Percentiles rank a stretch among this genome's conserved stretches.
Evolutionary conservation across 2,888 invertebrate species (phyloP).

Genomic region (Luffia ferchaultella): DNA sequence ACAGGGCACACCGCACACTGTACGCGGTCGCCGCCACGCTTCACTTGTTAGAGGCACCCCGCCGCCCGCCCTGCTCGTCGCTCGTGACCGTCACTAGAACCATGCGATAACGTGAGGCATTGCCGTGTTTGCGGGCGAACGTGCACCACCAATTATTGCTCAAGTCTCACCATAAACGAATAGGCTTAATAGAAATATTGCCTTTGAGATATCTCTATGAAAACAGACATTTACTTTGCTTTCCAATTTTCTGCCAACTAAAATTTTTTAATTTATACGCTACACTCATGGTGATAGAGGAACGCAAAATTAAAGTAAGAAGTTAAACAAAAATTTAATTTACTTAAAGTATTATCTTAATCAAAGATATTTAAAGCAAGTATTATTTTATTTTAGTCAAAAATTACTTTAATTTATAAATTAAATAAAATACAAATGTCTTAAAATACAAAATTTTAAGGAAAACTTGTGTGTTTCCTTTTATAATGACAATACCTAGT

Average conservation of each 20-base stretch:
- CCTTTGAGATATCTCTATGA: neutral
- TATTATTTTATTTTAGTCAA: too few relatives aligned
- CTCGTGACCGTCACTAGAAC: neutral
- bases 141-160: neutral
- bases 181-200: neutral
- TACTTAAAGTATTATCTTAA: too few relatives aligned
- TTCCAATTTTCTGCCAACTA: neutral
- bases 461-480: too few relatives aligned
- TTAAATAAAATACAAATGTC: too few relatives aligned
- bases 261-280: too few relatives aligned
- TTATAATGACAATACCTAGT: too few relatives aligned
- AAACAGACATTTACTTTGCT: neutral
- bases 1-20: slow-evolving; percentile 16
- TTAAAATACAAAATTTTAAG: too few relatives aligned
- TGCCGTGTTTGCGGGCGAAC: neutral
- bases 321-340: too few relatives aligned
- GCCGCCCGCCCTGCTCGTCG: neutral
- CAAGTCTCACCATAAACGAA: neutral
- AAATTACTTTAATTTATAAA: too few relatives aligned
- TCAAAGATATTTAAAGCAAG: too few relatives aligned
- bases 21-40: slow-evolving; percentile 25
- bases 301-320: too few relatives aligned
- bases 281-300: too few relatives aligned
- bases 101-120: neutral
- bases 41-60: slow-evolving; percentile 35